Evolutionary conservation across 1,140 invertebrate genomes (phyloP), one percentile per base, ranked within the genome.

Genomic region (Sinella curviseta): DNA sequence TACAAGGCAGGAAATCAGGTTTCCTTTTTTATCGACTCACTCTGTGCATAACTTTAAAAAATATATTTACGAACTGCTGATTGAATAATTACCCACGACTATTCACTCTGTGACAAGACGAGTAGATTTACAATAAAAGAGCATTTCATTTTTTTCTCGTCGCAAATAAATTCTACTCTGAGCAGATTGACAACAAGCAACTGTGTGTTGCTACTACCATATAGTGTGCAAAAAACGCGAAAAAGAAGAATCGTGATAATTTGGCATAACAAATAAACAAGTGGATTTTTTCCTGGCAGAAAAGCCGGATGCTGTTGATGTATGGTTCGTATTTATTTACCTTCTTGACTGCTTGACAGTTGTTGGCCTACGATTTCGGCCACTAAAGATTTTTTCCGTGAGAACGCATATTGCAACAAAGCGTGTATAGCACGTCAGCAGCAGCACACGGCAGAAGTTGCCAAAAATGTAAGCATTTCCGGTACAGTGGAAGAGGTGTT

Each of bases 401-500:
- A 60, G 57, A 60, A 26, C 57, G 30, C 26, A 70, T 8, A 24
- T n/a, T 33, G 65, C 65, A 8, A 70, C 30, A 14, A 14, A 65
- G 57, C 26, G 16, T 65, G 8, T 26, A n/a, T n/a, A 65, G 8
- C 8, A 16, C 14, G 24, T 14, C 57, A 26, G 16, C 57, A 26
- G 24, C 14, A n/a, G 4, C 8, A 26, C 8, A 4, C 14, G 24
- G 57, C 57, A 26, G 57, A 65, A n/a, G 57, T 65, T 65, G 57
- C 57, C 57, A 65, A 65, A 48, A 48, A 48, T 48, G 31, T 70
- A 70, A 31, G 65, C 31, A 70, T 70, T 70, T 70, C 65, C 65
- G 65, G 65, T 70, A 24, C 12, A 65, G 57, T 26, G 24, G 57
- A 65, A 65, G 24, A n/a, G 57, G 4, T 65, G 14, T 8, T 4